Conservation (phyloP, 2,888 invertebrate genomes). For the Heteromyza rotundicornis region DNA sequence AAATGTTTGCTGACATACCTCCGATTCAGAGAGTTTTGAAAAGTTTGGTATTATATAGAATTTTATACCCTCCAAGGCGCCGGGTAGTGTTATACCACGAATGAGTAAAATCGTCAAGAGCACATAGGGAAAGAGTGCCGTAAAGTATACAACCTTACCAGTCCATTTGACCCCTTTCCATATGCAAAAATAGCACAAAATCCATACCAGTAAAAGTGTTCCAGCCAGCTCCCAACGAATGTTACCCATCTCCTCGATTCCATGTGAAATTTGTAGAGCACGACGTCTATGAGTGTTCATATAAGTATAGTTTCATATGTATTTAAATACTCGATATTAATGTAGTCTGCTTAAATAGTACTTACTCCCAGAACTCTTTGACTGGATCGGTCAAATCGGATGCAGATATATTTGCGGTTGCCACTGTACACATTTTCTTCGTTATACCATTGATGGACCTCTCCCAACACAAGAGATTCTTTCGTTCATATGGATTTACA, state of each 20-base stretch:
- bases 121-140: constrained; percentile 93
- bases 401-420: constrained; percentile 69
- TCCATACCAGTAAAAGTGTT: constrained; percentile 90
- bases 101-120: constrained; percentile 85
- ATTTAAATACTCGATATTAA: too few relatives aligned
- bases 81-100: constrained; percentile 89
- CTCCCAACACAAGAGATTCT: constrained; percentile 75
- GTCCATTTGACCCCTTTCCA: constrained; percentile 99
- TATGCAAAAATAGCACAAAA: constrained; percentile 97
- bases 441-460: constrained; percentile 60
- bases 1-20: constrained; percentile 68
- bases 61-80: constrained; percentile 88
- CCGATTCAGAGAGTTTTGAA: constrained; percentile 84
- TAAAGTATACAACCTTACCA: constrained; percentile 97
- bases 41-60: constrained; percentile 94
- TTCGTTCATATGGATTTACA: constrained; percentile 87
- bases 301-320: too few relatives aligned
- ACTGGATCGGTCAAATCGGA: constrained; percentile 87
- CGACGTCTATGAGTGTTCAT: too few relatives aligned
- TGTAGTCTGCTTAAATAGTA: too few relatives aligned
- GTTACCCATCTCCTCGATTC: constrained; percentile 87
- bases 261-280: constrained; percentile 88
- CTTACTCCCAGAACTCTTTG: constrained; percentile 99
- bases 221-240: constrained; percentile 94
- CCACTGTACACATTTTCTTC: constrained; percentile 62